Conservation (phyloP, 1,140 invertebrate genomes). For the Drosophila guanche region DNA sequence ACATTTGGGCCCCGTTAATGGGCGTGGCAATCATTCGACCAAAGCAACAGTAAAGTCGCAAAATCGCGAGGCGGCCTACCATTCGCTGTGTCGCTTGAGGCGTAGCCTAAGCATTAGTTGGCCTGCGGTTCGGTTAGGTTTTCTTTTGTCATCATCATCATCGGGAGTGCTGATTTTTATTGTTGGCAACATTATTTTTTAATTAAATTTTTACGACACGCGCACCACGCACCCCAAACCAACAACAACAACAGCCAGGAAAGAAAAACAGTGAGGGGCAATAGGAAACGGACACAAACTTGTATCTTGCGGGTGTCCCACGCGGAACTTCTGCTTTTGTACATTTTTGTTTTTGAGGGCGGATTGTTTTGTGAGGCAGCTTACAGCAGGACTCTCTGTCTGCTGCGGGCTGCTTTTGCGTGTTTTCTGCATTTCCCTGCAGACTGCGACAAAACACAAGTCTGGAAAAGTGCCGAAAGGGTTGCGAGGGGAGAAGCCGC, state of each 20-base stretch:
- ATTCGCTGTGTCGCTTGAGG: conserved; percentile 37
- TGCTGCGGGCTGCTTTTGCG: conserved; percentile 53
- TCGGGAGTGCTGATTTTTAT: conserved; percentile 71
- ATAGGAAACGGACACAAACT: conserved; percentile 31
- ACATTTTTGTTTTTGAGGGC: conserved; percentile 2
- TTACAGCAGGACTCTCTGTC: conserved; percentile 27
- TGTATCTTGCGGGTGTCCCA: conserved; percentile 43
- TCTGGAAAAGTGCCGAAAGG: neutral
- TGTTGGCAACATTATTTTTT: conserved; percentile 76
- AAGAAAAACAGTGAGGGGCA: conserved; percentile 16
- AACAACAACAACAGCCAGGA: neutral
- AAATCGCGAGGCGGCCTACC: no score
- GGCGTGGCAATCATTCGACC: conserved; percentile 50
- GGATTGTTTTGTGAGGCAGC: conserved; percentile 3
- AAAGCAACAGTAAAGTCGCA: conserved; percentile 18
- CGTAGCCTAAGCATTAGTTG: conserved; percentile 72
- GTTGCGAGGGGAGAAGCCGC: neutral
- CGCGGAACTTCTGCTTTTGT: conserved; percentile 20
- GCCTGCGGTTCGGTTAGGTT: conserved; percentile 37
- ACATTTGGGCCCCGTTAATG: conserved; percentile 71
- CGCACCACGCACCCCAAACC: conserved; percentile 34
- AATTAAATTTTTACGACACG: conserved; percentile 79
- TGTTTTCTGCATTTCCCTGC: conserved; percentile 63
- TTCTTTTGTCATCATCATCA: conserved; percentile 28
- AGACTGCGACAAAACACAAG: conserved; percentile 37